Base-by-base conservation (phyloP, 2,797 vertebrate genomes). In the Cottoperca gobio region DNA sequence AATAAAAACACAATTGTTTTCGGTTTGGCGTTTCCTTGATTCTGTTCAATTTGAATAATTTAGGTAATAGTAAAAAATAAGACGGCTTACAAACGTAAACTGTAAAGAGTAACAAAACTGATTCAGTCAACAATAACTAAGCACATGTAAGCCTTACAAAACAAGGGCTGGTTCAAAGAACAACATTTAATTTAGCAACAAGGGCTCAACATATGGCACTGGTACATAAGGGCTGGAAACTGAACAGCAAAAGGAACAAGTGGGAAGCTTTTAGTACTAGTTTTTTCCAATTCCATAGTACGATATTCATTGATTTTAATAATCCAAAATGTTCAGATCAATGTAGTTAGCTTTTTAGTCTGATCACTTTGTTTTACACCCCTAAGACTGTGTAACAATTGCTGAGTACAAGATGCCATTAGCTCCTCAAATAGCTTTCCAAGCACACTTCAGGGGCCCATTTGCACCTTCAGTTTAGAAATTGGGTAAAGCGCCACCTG, bases 381-480 rank as follows among this genome's bases (percentile, higher is more conserved):
- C 5, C 12, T 12, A 9, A 45, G 8, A 64, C 52, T 14, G 17
- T 35, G 33, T 1, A 2, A 31, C 5, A 64, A 57, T 57, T 52
- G 39, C n/a, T 16, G 16, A 33, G 26, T 24, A 10, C 6, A 58
- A 19, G 39, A 65, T 14, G 43, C 49, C 11, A 43, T 4, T 3
- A 45, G 14, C 28, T 73, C 23, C 53, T 73, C 40, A 57, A 53
- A 62, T 26, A 52, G 45, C 16, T 61, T 46, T 48, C 19, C 31
- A 50, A 58, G 46, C 28, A 69, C 40, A 43, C 55, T 60, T 50
- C 46, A 59, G 70, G 60, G 31, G 52, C 13, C 28, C 49, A 52
- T 82, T 81, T 72, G n/a, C 78, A 84, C 62, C 49, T 68, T 77
- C 37, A 72, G 14, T 43, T 62, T 33, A 79, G 61, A 88, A 82